Evolutionary conservation across 1,140 invertebrate species (phyloP), one percentile per base, ranked within the genome.

Genomic region (Macrosteles quadrilineatus): DNA sequence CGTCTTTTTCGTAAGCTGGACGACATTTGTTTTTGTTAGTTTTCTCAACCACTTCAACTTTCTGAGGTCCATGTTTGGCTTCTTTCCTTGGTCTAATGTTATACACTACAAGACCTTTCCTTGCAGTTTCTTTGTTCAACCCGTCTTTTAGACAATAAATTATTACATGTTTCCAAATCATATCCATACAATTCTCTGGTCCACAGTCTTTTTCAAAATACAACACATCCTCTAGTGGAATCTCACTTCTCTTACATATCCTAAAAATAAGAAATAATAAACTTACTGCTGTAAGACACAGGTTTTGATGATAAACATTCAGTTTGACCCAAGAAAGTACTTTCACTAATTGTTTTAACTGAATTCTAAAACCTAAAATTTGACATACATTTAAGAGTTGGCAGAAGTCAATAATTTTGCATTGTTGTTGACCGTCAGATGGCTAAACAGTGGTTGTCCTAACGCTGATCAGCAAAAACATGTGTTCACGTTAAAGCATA

Each of bases 1-100:
- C 47, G n/a, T 50, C 47, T 50, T 21, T 17, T 19, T 50, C 47
- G 4, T 50, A 19, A 21, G 47, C 47, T 4, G 47, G 47, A 3
- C 47, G 47, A n/a, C 47, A 19, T 50, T 50, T 50, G n/a, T 50
- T 50, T 50, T 50, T 50, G 21, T 50, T 21, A 50, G 47, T 50
- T 17, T 19, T 19, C n/a, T 50, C 47, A 9, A 3, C n/a, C 32
- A 36, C 32, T 6, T 36, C 32, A 36, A 36, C 32, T 36, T 36
- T 36, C 14, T 36, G 32, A 36, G 32, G 32, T 36, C 32, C 32
- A 36, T 6, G 14, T 50, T 19, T 50, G 14, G 6, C 47, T 21
- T 50, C 47, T 50, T 11, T 6, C 47, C 47, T 17, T 19, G 47
- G 47, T 21, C 47, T 50, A 4, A 50, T 19, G n/a, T 50, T n/a